Conservation (phyloP, 2,888 invertebrate genomes). For the Pristionchus japonicus region DNA sequence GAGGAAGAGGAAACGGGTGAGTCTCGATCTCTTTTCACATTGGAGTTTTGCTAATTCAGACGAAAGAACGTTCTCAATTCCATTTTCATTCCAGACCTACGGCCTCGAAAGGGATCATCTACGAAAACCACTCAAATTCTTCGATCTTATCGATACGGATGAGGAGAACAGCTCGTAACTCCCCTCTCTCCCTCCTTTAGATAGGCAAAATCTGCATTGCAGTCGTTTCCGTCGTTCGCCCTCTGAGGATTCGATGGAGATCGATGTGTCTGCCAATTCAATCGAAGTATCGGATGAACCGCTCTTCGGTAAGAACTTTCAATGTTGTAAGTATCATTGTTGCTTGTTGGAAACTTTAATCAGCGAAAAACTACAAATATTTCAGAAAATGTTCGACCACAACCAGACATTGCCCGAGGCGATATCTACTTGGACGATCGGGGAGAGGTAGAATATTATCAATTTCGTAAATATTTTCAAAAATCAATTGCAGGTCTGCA, state of each 20-base stretch:
- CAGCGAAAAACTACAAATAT: neutral
- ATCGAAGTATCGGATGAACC: constrained; percentile 63
- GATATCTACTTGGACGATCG: neutral
- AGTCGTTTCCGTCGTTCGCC: constrained; percentile 38
- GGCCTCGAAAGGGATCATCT: neutral
- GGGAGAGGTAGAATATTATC: neutral
- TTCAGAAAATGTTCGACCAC: neutral
- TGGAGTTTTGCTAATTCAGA: too few relatives aligned
- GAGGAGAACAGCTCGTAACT: neutral
- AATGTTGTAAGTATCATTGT: too few relatives aligned
- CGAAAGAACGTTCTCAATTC: neutral
- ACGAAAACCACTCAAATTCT: neutral
- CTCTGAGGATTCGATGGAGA: constrained; percentile 46
- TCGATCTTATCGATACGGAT: neutral
- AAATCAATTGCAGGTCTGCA: neutral
- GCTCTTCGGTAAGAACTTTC: constrained; percentile 30
- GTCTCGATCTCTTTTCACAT: neutral
- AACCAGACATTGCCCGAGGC: neutral
- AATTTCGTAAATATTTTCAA: neutral
- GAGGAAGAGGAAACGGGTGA: constrained; percentile 25
- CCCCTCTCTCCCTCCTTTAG: neutral
- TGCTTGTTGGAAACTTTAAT: too few relatives aligned
- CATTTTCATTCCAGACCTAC: neutral
- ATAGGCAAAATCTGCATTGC: neutral
- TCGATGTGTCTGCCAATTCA: constrained; percentile 58